Base-by-base conservation (phyloP, 2,797 vertebrate species). In the Notoglanidium macrostoma region DNA sequence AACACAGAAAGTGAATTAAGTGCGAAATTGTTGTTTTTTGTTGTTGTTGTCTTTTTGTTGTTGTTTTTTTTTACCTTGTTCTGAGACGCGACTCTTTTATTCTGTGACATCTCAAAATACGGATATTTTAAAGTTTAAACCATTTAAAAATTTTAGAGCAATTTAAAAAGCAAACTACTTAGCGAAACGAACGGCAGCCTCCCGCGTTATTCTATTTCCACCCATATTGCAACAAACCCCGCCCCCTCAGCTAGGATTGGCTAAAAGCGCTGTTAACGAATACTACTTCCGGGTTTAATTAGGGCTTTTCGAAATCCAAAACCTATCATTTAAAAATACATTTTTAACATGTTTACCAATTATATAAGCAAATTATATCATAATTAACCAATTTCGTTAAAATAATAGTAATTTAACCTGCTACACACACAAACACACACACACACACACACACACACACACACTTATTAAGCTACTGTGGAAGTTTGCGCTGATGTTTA, bases 11-110 rank as follows among this genome's bases (percentile, higher is more conserved):
- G 26, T 29, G 49, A 19, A 54, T 8, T 2, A 61, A 12, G 57
- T 17, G 29, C 68, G 3, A 5, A 9, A 14, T 9, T 2, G 15
- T 5, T 65, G n/a, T n/a, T n/a, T n/a, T n/a, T n/a, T n/a, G n/a
- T n/a, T n/a, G n/a, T n/a, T n/a, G n/a, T n/a, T n/a, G n/a, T n/a
- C n/a, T n/a, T n/a, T n/a, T n/a, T n/a, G n/a, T n/a, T n/a, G n/a
- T n/a, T n/a, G n/a, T n/a, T n/a, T n/a, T 57, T 55, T 23, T 87
- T 90, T 87, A 92, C 92, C 88, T 61, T 88, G 67, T 15, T 88
- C 83, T 91, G 91, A 19, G 91, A 87, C 63, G 68, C 83, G 21
- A 7, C 17, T 85, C 84, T 91, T 82, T 81, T 92, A 85, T 77
- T 91, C 80, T 92, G 92, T 57, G 90, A 88, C 92, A 92, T 92